phyloP scores from a whole-genome alignment of 2,113 vertebrate species.

The Caretta caretta region DNA sequence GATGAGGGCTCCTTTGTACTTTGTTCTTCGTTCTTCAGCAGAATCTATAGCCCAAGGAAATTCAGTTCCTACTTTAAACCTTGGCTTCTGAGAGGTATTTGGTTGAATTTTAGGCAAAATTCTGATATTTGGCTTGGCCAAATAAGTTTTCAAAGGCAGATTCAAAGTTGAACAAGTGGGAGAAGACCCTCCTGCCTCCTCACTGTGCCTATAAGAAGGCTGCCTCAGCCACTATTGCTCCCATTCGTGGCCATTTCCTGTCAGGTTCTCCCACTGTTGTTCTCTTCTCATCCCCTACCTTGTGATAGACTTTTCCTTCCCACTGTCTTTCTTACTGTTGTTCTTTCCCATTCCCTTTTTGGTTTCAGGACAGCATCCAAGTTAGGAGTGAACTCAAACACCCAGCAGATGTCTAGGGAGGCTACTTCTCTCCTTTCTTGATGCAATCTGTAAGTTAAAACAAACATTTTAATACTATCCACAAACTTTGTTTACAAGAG shows the following conservation, averaged over 20 bases:
- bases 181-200: slow-evolving; percentile 6
- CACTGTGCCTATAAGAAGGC: not conserved
- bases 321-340: not conserved
- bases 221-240: fast-evolving
- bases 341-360: not conserved
- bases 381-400: not conserved
- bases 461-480: not conserved
- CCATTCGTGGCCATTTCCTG: not conserved
- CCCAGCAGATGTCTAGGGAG: not conserved
- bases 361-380: not conserved
- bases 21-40: not conserved
- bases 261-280: not conserved
- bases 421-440: not conserved
- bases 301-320: not conserved
- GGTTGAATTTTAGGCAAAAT: not conserved
- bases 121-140: not conserved
- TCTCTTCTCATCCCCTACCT: not conserved
- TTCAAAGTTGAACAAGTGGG: not conserved
- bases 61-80: not conserved
- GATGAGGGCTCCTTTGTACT: not conserved
- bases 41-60: not conserved
- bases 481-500: slow-evolving; percentile 63
- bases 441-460: not conserved
- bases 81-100: not conserved
- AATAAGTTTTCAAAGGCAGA: not conserved